Base-by-base conservation (phyloP, 2,797 vertebrate species). In the Sebastes iracundus region DNA sequence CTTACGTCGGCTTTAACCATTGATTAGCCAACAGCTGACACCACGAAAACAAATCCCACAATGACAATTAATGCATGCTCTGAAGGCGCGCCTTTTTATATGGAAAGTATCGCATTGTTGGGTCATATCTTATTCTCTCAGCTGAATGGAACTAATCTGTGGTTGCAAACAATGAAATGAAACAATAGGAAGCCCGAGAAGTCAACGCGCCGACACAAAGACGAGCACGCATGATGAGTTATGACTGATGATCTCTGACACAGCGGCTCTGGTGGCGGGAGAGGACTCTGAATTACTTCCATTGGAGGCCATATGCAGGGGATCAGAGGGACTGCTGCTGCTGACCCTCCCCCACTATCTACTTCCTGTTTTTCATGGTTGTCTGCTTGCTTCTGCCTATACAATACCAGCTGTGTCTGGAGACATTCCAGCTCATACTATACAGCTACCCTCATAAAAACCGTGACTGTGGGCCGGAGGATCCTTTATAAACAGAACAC, bases 341-440 rank as follows among this genome's bases (percentile, higher is more conserved):
- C 67, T 77, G 88, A 89, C 89, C 90, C 85, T 89, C 85, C 93
- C 92, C 91, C 91, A 90, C 72, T 27, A 84, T 91, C 82, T 90
- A 85, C 90, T 92, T 93, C 91, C 91, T 93, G 91, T 91, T 91
- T 92, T 90, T 88, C 91, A 91, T 91, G 88, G 90, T 87, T 88
- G 89, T 94, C 88, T 88, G 87, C 84, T 85, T 6, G 68, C 85
- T 89, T 87, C 87, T 93, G 86, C 80, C 87, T 88, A 82, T 91
- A 93, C 90, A 93, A 93, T 93, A 92, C 83, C 80, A 89, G 90
- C 90, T 92, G 92, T 93, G 90, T 91, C 92, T 93, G 92, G 83
- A 92, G 85, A 92, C 91, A 89, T 93, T 90, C 86, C 89, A 88
- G 83, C 87, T 80, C 52, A 11, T 72, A 35, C 86, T 86, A 87